These are phyloP conservation scores for Eledona agricola DNA, from an alignment of 2,888 invertebrate species.

Conservation along the genomic window DNA sequence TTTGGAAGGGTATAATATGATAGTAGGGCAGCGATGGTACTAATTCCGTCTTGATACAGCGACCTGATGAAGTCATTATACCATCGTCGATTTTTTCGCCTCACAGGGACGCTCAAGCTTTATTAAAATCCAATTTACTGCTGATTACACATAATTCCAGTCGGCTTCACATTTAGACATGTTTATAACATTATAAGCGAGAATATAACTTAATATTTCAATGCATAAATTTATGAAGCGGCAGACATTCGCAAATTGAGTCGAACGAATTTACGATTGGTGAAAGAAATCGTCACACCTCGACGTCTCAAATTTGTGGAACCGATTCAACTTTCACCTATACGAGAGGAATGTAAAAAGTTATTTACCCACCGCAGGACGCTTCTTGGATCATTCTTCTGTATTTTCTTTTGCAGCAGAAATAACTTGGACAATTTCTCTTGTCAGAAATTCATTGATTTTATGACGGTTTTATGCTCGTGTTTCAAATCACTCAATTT, in stretches of 20 bases:
- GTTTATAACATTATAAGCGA: slow-evolving; percentile 40
- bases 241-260: slow-evolving; percentile 46
- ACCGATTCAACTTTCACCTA: slow-evolving; percentile 20
- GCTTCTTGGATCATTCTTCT: no score
- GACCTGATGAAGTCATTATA: slow-evolving; percentile 32
- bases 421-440: no score
- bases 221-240: slow-evolving; percentile 41
- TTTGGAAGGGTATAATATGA: no score
- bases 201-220: slow-evolving; percentile 46
- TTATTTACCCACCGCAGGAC: no score
- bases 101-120: slow-evolving; percentile 24
- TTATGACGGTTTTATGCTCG: no score
- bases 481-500: no score
- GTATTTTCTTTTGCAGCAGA: no score
- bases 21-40: no score
- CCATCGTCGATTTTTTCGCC: slow-evolving; percentile 14
- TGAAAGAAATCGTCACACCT: slow-evolving; percentile 13
- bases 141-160: slow-evolving; percentile 38
- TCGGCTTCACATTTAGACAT: slow-evolving; percentile 36
- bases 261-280: slow-evolving; percentile 43
- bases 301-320: slow-evolving; percentile 15
- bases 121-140: slow-evolving; percentile 44
- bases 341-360: no score
- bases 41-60: no score
- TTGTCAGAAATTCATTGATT: no score